These are phyloP conservation scores for Erebia palarica DNA, from an alignment of 2,888 invertebrate species.

Conservation along the genomic window DNA sequence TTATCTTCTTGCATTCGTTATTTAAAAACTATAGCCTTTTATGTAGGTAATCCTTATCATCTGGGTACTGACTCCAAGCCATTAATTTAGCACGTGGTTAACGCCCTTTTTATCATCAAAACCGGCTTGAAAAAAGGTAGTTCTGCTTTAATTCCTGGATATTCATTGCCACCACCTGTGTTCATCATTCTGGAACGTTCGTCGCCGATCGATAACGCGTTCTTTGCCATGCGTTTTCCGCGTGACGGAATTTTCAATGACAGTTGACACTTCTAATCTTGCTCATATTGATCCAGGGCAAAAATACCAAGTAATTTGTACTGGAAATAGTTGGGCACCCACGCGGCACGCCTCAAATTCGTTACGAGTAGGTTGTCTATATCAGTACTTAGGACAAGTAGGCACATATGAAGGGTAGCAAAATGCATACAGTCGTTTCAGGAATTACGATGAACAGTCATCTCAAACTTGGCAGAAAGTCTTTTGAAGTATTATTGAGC, in stretches of 20 bases:
- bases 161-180: not conserved
- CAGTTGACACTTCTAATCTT: not conserved
- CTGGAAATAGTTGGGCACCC: conserved; percentile 4
- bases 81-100: not conserved
- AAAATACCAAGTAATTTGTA: not conserved
- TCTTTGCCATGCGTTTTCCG: conserved; percentile 45
- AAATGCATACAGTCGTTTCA: no score
- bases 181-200: conserved; percentile 42
- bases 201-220: conserved; percentile 57
- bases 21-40: not conserved
- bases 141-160: not conserved
- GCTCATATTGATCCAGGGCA: not conserved
- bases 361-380: no score
- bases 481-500: no score
- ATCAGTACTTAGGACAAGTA: no score
- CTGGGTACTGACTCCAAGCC: not conserved
- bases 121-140: not conserved
- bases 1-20: not conserved
- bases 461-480: no score
- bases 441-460: no score
- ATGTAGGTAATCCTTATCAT: not conserved
- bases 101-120: not conserved
- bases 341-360: not conserved
- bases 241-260: conserved; percentile 24
- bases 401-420: no score